Percentiles rank a stretch among this genome's conserved stretches.
These are phyloP conservation scores for Cardiocondyla obscurior DNA, from an alignment of 1,140 invertebrate species.

Conservation along the genomic window DNA sequence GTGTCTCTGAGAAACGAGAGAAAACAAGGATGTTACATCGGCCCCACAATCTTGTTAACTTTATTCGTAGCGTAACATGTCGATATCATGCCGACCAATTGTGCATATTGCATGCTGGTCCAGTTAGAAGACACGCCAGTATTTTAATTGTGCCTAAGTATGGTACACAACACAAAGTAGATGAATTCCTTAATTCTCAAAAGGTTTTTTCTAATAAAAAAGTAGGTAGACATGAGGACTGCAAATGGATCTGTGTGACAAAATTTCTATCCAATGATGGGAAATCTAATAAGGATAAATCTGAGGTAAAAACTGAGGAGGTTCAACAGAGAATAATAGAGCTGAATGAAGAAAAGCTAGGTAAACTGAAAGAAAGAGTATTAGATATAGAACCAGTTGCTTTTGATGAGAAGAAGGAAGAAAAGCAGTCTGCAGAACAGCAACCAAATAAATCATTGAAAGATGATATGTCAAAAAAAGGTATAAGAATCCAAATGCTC, in stretches of 20 bases:
- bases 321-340: conserved; percentile 74
- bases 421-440: conserved; percentile 37
- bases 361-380: conserved; percentile 78
- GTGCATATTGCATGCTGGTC: conserved; percentile 74
- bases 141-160: conserved; percentile 76
- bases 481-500: conserved; percentile 49
- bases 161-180: conserved; percentile 58
- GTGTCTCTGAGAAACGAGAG: not conserved
- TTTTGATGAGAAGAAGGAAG: conserved; percentile 17
- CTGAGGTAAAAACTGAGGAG: conserved; percentile 29
- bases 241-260: conserved; percentile 62
- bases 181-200: conserved; percentile 65
- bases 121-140: conserved; percentile 73
- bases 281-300: conserved; percentile 62
- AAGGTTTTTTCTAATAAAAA: conserved; percentile 65
- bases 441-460: conserved; percentile 36
- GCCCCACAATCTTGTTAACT: conserved; percentile 75
- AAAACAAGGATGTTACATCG: conserved; percentile 76
- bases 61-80: conserved; percentile 71
- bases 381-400: conserved; percentile 67
- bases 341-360: conserved; percentile 76
- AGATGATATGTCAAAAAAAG: conserved; percentile 67
- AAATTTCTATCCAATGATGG: conserved; percentile 64
- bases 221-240: conserved; percentile 51
- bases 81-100: conserved; percentile 70